A percentile compares a stretch with the other conserved stretches of the same genome.
phyloP scores from a whole-genome alignment of 2,888 invertebrate species.

The Lymantria dispar region DNA sequence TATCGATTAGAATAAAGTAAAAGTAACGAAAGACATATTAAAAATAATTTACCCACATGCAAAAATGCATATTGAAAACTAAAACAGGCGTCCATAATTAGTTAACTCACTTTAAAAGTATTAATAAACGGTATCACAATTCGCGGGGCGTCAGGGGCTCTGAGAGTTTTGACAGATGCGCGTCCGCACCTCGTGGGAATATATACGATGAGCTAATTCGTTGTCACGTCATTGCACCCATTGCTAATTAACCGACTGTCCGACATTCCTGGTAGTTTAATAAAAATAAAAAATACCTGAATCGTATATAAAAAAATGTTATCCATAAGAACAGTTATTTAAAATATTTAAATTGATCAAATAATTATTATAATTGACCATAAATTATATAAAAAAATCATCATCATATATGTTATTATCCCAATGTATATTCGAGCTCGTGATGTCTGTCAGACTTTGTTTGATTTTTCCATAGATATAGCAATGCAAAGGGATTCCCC shows the following conservation, averaged over 20 bases:
- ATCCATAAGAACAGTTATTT: not conserved
- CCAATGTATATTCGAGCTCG: too few species aligned
- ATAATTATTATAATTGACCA: too few species aligned
- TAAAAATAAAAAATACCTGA: not conserved
- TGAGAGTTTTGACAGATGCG: constrained; percentile 64
- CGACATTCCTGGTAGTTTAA: not conserved
- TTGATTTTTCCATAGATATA: too few species aligned
- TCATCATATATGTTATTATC: too few species aligned
- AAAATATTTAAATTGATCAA: too few species aligned
- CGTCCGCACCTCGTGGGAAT: constrained; percentile 64
- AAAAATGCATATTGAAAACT: too few species aligned
- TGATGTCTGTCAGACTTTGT: too few species aligned
- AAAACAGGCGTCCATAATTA: not conserved
- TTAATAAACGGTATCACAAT: constrained; percentile 30
- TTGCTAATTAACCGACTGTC: constrained; percentile 17
- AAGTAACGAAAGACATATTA: too few species aligned
- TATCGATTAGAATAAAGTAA: too few species aligned
- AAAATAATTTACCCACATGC: too few species aligned
- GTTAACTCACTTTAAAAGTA: not conserved
- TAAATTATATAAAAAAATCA: too few species aligned
- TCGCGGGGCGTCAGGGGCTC: constrained; percentile 24
- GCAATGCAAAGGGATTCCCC: too few species aligned
- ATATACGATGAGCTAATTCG: constrained; percentile 42
- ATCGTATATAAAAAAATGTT: not conserved
- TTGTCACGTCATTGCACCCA: constrained; percentile 53